These are phyloP conservation scores for Cepaea nemoralis DNA, from an alignment of 1,140 invertebrate genomes.

Conservation along the genomic window DNA sequence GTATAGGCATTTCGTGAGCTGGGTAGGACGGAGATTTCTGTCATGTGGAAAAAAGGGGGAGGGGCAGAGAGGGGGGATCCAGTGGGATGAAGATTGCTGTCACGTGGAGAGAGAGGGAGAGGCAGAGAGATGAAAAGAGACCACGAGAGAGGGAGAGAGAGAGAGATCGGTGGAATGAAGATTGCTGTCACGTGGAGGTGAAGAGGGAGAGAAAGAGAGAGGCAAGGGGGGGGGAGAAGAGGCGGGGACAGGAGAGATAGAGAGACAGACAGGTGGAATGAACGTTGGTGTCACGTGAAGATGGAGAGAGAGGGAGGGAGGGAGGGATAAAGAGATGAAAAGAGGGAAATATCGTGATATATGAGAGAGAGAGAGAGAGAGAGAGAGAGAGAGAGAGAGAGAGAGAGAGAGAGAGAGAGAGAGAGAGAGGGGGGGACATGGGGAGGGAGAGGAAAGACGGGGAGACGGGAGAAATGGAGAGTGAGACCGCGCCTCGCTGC, in stretches of 20 bases:
- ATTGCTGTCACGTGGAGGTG: no score
- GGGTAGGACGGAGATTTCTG: no score
- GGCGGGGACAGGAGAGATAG: not conserved
- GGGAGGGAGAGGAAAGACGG: not conserved
- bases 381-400: not conserved
- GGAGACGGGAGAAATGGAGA: not conserved
- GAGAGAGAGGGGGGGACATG: not conserved
- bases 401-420: not conserved
- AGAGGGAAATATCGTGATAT: not conserved
- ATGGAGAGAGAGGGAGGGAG: no score
- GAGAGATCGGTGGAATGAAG: no score
- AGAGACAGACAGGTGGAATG: not conserved
- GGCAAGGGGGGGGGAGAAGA: no score
- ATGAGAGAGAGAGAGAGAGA: not conserved
- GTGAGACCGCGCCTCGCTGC: no score
- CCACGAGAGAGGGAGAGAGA: not conserved
- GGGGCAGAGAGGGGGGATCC: no score
- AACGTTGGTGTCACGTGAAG: no score
- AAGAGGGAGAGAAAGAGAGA: not conserved
- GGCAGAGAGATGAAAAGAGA: not conserved
- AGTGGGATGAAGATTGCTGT: not conserved
- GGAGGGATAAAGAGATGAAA: no score
- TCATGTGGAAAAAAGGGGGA: no score
- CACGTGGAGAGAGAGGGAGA: not conserved
- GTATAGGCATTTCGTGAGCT: no score